Percentiles rank a stretch among this genome's conserved stretches.
Conservation (phyloP, 2,797 vertebrate species). For the Apogon talboti region DNA sequence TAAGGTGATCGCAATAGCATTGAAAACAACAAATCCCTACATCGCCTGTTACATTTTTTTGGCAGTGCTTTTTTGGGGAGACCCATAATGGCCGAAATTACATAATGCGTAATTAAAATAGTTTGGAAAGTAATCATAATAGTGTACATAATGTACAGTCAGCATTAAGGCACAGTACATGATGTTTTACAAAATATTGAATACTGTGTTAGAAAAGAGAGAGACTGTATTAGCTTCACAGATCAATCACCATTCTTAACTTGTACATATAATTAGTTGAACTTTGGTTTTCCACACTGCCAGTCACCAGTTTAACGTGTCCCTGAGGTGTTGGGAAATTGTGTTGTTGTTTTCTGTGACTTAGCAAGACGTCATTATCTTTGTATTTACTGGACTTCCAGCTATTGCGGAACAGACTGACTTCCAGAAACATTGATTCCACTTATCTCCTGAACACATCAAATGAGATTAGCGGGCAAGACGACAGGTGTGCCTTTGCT, state of each 20-base stretch:
- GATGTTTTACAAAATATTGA: too few species aligned
- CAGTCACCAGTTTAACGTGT: background rate
- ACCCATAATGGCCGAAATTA: too few species aligned
- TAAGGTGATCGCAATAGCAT: too few species aligned
- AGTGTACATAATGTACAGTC: too few species aligned
- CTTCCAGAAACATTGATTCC: constrained; percentile 67
- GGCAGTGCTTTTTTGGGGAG: too few species aligned
- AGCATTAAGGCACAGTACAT: too few species aligned
- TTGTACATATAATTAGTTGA: background rate
- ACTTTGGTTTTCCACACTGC: background rate
- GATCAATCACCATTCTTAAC: background rate
- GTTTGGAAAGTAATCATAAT: too few species aligned
- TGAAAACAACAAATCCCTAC: too few species aligned
- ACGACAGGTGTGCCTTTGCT: constrained; percentile 64
- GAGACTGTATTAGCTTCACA: too few species aligned
- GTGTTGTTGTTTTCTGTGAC: constrained; percentile 24
- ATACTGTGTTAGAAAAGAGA: too few species aligned
- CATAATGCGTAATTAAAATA: too few species aligned
- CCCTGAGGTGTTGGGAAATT: background rate
- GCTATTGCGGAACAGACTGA: constrained; percentile 32
- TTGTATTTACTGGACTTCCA: constrained; percentile 49
- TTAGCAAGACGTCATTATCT: constrained; percentile 38
- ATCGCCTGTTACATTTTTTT: too few species aligned
- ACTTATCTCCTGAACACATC: constrained; percentile 63
- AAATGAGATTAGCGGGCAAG: constrained; percentile 63